These are phyloP conservation scores for Drosophila varians DNA, from an alignment of 1,140 invertebrate genomes.

Conservation along the genomic window DNA sequence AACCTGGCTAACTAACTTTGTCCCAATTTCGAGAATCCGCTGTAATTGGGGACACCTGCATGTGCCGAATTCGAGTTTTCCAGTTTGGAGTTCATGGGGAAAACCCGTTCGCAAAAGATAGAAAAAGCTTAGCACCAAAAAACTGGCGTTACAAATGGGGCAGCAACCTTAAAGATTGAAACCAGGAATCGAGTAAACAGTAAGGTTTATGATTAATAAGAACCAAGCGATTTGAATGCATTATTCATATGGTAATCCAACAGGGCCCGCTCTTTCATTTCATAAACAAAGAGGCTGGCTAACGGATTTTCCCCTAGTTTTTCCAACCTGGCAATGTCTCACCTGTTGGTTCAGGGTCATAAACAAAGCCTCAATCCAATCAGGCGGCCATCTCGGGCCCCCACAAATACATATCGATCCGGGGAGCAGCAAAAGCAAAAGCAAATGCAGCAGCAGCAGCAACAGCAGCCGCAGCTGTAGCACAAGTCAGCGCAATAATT, in stretches of 20 bases:
- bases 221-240: too few species aligned
- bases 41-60: conserved; percentile 81
- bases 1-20: conserved; percentile 61
- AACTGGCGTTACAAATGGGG: conserved; percentile 11
- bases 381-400: conserved; percentile 8
- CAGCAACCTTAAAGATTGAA: background rate
- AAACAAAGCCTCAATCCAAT: conserved; percentile 27
- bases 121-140: conserved; percentile 25
- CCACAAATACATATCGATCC: conserved; percentile 27
- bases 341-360: conserved; percentile 24
- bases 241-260: too few species aligned
- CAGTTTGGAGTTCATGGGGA: conserved; percentile 36
- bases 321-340: background rate
- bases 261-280: background rate
- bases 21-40: conserved; percentile 62
- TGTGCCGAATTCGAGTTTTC: conserved; percentile 70
- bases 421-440: too few species aligned
- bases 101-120: conserved; percentile 54
- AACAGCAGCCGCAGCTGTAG: conserved; percentile 22
- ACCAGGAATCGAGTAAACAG: background rate
- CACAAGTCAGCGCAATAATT: conserved; percentile 71
- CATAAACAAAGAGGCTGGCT: background rate
- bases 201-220: too few species aligned
- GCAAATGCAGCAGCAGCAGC: background rate
- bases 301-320: background rate